Conservation (phyloP, 1,140 invertebrate species). For the Ooceraea biroi region DNA sequence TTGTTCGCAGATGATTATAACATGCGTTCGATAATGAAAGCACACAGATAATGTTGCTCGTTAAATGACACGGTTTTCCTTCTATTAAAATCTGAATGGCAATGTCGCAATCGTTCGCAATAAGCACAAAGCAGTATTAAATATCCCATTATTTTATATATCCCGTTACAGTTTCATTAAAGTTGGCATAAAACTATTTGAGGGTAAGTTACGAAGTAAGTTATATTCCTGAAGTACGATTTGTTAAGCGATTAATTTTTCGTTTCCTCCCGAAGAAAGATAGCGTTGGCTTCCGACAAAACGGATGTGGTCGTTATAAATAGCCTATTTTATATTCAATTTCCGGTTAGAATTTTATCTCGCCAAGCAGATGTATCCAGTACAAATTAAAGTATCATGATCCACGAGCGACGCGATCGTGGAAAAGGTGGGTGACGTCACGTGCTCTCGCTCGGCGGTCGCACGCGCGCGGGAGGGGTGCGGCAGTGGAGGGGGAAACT, state of each 20-base stretch:
- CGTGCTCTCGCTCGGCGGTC: constrained; percentile 49
- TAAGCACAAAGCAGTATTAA: neutral
- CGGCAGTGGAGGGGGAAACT: constrained; percentile 61
- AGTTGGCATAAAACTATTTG: no score
- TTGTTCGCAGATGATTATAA: neutral
- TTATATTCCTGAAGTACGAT: no score
- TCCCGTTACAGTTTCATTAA: no score
- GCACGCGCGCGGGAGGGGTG: constrained; percentile 39
- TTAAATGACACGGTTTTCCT: neutral
- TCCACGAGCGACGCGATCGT: constrained; percentile 44
- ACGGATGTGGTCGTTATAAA: no score
- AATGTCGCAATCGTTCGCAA: neutral
- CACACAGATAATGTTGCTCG: neutral
- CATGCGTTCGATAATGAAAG: neutral
- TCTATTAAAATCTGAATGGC: neutral
- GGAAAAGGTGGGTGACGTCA: constrained; percentile 63
- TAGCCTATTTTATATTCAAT: constrained; percentile 46
- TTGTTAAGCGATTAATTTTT: no score
- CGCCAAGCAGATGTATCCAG: constrained; percentile 31
- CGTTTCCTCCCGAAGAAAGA: no score
- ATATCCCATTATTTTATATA: neutral
- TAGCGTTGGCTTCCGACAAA: no score
- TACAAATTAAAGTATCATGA: constrained; percentile 40
- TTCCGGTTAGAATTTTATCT: constrained; percentile 43
- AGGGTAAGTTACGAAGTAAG: no score